phyloP scores from a whole-genome alignment of 2,113 vertebrate genomes.

The Brachyhypopomus occidentalis region DNA sequence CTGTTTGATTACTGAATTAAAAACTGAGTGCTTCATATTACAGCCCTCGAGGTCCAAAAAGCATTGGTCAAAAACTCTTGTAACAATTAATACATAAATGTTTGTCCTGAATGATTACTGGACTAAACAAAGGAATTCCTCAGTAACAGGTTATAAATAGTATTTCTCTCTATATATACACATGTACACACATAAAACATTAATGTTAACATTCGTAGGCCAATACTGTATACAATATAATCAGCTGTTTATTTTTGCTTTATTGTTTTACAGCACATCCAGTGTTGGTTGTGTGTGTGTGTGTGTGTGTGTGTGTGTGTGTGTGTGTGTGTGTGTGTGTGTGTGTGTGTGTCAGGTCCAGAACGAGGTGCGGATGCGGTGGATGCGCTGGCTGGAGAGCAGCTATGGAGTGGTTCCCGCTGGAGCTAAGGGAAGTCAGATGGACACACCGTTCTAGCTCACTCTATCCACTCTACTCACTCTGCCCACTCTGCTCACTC shows the following conservation, averaged over 20 bases:
- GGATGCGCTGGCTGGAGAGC: conserved; percentile 72
- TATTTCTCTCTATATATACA: not conserved
- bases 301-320: no score
- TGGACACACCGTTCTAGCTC: conserved; percentile 76
- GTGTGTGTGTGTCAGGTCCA: conserved; percentile 68
- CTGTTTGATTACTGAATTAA: conserved; percentile 20
- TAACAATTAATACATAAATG: conserved; percentile 4
- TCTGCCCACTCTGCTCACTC: no score
- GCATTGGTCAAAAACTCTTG: not conserved
- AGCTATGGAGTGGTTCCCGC: conserved; percentile 73
- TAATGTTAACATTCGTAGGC: no score
- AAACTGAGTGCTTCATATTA: not conserved
- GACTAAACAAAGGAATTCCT: conserved; percentile 1
- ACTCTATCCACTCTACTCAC: no score
- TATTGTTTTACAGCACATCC: no score
- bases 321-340: not conserved
- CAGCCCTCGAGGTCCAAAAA: not conserved
- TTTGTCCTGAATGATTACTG: not conserved
- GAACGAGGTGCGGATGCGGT: conserved; percentile 72
- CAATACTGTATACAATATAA: no score
- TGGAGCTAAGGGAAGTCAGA: conserved; percentile 76
- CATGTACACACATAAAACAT: no score
- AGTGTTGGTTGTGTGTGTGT: no score
- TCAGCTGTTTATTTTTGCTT: no score
- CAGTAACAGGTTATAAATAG: not conserved